Base-by-base conservation (phyloP, 2,888 invertebrate genomes). In the Imbricaverruca yamaguchii region DNA sequence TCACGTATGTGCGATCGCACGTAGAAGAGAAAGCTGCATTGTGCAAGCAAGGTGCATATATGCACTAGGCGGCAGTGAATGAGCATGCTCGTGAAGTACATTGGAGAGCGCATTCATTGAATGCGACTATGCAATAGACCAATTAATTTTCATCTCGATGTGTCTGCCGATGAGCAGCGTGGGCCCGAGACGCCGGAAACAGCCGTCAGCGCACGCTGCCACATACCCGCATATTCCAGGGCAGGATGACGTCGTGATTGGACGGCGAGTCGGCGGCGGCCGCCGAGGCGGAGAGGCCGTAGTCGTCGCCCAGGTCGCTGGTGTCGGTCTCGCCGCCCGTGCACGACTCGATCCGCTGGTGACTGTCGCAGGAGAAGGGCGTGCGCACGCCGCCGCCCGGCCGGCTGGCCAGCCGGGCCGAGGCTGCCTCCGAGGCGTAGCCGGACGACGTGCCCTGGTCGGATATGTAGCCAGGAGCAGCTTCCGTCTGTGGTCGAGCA, bases 181-280 rank as follows among this genome's bases (percentile, higher is more conserved):
- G 39, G 4, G 39, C 39, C 39, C 39, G 39, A 39, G 39, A 1
- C 39, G 39, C 39, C 39, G 39, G 39, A 39, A 39, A 39, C 39
- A 4, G 59, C 59, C 59, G 15, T 0, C 59, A 13, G 12, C 59
- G 59, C 59, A 11, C 59, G 59, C 0, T 59, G 59, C 23, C 65
- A 65, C 74, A 53, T 6, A 18, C 74, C 74, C 74, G 39, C 74
- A 74, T 74, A 18, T 74, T 74, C 74, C 74, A 74, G 0, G 74
- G 74, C 39, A 74, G 39, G 10, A 74, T 74, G 53, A 74, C 74
- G 21, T 74, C 74, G 2, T 9, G 53, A 21, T 53, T 13, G 53
- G 74, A 53, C 18, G 74, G 15, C 25, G 74, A 53, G 53, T 9
- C 10, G 65, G 65, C 2, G 18, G 61, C 67, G 13, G 67, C 6